Base-by-base conservation (phyloP, 2,113 vertebrate genomes). In the Regulus satrapa region DNA sequence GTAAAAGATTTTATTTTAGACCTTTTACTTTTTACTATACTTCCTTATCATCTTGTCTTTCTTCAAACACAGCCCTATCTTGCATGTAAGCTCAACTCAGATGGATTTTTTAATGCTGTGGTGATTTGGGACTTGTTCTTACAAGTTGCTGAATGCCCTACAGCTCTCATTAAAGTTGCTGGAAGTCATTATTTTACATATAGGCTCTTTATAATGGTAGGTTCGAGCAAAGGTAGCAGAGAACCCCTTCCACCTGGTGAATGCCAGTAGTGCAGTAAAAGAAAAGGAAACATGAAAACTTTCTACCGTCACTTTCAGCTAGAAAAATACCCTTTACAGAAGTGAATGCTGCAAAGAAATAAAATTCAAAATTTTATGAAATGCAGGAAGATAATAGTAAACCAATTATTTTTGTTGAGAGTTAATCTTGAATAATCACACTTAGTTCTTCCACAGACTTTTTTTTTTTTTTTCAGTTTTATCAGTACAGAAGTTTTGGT, bases 41-140 rank as follows among this genome's bases (percentile, higher is more conserved):
- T 95, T 82, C 64, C 71, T 87, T 95, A 91, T 89, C 64, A 73
- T 95, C 88, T 81, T 63, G 58, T 62, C 89, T 91, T 84, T 76
- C 92, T 86, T 95, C 72, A 85, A 43, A 71, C 28, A 51, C 51
- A 74, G 72, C 36, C 67, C 34, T 92, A 72, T 89, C 75, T 77
- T 88, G 72, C 48, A 26, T 51, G 52, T 71, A 88, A 67, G 83
- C 88, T 88, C 76, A 80, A 67, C 85, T 94, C 56, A 86, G 68
- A 86, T 94, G 71, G 88, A 63, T 96, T 91, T 92, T 92, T 94
- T 96, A 95, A 93, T 94, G 88, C 78, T 63, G 38, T 73, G 79
- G 92, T 96, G 94, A 83, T 93, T 8, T 94, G 85, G 79, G 93
- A 93, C 92, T 93, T 90, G 90, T 93, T 96, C 95, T 92, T 95